A percentile compares a stretch with the other conserved stretches of the same genome.
These are phyloP conservation scores for Neofelis nebulosa DNA, from an alignment of 2,113 vertebrate species.

Conservation along the genomic window DNA sequence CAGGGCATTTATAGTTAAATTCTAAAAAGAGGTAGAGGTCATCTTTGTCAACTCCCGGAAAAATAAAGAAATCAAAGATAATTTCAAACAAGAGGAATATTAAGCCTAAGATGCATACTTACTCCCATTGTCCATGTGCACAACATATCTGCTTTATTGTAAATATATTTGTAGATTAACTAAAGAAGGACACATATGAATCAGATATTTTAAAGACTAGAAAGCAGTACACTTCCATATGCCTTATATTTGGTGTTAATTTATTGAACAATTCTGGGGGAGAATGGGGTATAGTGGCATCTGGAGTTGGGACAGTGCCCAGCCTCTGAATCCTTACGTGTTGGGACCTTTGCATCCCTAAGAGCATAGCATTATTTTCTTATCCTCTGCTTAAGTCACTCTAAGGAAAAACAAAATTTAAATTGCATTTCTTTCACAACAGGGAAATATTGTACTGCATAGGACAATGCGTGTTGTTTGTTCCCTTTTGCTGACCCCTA, in stretches of 20 bases:
- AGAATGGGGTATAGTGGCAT: not conserved
- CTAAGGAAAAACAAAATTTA: not conserved
- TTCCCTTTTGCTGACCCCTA: not conserved
- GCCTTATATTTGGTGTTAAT: not conserved
- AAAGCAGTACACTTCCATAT: not conserved
- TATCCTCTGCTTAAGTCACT: not conserved
- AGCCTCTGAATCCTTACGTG: not conserved
- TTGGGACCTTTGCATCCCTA: not conserved
- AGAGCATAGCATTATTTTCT: not conserved
- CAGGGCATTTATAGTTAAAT: not conserved
- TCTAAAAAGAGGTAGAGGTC: not conserved
- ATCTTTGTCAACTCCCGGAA: not conserved
- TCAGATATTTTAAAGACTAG: not conserved
- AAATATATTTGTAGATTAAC: not conserved
- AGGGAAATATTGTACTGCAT: not conserved
- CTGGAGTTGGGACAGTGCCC: not conserved
- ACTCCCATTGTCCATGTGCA: not conserved
- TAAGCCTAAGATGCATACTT: not conserved
- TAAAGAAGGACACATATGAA: not conserved
- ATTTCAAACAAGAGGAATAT: not conserved
- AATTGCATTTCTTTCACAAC: not conserved
- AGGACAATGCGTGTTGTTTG: not conserved
- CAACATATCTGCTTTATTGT: not conserved
- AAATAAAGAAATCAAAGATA: not conserved
- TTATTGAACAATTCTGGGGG: not conserved